A percentile compares a stretch with the other conserved stretches of the same genome.
These are phyloP conservation scores for Anas platyrhynchos DNA, from an alignment of 2,113 vertebrate genomes.

Conservation along the genomic window DNA sequence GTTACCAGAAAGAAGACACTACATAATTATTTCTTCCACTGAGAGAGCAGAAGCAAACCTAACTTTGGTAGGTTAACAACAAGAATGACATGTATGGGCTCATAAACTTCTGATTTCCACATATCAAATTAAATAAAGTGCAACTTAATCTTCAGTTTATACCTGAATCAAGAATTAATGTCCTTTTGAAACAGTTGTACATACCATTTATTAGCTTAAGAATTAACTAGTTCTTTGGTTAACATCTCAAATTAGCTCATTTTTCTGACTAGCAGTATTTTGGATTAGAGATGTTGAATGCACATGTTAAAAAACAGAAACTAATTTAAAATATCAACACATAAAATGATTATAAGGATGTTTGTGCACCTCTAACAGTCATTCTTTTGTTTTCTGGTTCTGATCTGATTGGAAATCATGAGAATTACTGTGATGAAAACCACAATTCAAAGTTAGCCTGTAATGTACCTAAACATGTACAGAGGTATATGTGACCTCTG, in stretches of 20 bases:
- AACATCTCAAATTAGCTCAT: background rate
- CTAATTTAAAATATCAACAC: background rate
- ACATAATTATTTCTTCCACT: background rate
- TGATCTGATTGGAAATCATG: background rate
- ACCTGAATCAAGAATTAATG: background rate
- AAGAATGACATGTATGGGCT: background rate
- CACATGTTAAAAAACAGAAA: background rate
- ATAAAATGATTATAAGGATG: background rate
- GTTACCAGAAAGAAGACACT: background rate
- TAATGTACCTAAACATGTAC: background rate
- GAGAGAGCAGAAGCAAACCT: background rate
- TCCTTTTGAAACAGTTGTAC: background rate
- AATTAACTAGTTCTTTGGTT: background rate
- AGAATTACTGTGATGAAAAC: background rate
- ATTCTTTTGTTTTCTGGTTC: background rate
- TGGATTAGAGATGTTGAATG: background rate
- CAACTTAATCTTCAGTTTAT: background rate
- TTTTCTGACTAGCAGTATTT: background rate
- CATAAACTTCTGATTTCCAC: background rate
- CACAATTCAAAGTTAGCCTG: background rate
- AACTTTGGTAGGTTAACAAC: background rate
- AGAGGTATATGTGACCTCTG: no score
- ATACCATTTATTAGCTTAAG: background rate
- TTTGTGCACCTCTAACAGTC: background rate
- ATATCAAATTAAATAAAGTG: background rate